Percentiles rank a stretch among this genome's conserved stretches.
These are phyloP conservation scores for Hyposmocoma kahamanoa DNA, from an alignment of 1,140 invertebrate species.

Conservation along the genomic window DNA sequence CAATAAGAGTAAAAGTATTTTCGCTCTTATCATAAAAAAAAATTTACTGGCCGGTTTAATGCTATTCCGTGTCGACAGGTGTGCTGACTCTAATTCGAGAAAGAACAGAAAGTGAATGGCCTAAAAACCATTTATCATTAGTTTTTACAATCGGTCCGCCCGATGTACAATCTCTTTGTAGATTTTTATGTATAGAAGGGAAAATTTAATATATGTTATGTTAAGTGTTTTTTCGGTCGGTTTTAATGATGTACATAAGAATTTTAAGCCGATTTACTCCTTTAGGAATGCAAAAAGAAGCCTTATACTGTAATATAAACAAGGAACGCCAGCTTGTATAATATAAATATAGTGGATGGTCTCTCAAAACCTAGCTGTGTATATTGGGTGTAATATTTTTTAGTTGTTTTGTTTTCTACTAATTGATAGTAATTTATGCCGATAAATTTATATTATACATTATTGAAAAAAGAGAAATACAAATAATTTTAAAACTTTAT, in stretches of 20 bases:
- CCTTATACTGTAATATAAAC: constrained; percentile 62
- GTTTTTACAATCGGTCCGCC: constrained; percentile 32
- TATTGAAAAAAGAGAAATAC: constrained; percentile 62
- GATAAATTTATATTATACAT: constrained; percentile 64
- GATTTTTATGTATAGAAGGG: constrained; percentile 69
- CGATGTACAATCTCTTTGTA: constrained; percentile 60
- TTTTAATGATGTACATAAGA: constrained; percentile 43
- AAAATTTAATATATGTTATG: constrained; percentile 68
- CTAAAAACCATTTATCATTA: constrained; percentile 31
- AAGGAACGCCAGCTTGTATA: constrained; percentile 59
- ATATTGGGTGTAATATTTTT: constrained; percentile 72
- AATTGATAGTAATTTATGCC: constrained; percentile 72
- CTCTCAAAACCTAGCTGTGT: constrained; percentile 61
- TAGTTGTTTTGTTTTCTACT: constrained; percentile 55
- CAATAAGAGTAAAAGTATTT: too few relatives aligned
- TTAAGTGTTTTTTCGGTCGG: constrained; percentile 46
- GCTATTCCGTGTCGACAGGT: too few relatives aligned
- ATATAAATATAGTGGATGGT: constrained; percentile 61
- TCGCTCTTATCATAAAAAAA: too few relatives aligned
- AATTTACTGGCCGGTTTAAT: too few relatives aligned
- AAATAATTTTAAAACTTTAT: constrained; percentile 67
- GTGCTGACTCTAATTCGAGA: too few relatives aligned
- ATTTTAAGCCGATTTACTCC: constrained; percentile 24
- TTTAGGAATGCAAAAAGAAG: constrained; percentile 43
- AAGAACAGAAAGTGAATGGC: too few relatives aligned